These are phyloP conservation scores for Pocillopora verrucosa DNA, from an alignment of 64 coral and sea anemone genomes.

Conservation along the genomic window DNA sequence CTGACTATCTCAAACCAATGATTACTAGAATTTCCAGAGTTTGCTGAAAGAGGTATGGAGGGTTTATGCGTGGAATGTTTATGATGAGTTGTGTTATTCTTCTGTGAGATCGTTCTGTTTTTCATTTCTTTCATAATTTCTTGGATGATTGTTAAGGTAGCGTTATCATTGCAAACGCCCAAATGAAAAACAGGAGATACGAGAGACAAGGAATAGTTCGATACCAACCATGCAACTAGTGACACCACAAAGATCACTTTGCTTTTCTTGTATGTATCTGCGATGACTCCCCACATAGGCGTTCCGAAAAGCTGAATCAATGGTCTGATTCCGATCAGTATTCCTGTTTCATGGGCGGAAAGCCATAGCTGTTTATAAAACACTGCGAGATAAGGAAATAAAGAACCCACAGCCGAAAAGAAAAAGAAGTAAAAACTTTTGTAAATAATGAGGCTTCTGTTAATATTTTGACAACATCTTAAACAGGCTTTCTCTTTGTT, in stretches of 20 bases:
- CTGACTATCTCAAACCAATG: slow-evolving; percentile 31
- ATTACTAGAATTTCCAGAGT: not conserved
- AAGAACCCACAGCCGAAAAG: slow-evolving; percentile 74
- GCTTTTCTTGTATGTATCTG: slow-evolving; percentile 63
- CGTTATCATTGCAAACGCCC: slow-evolving; percentile 67
- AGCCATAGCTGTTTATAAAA: slow-evolving; percentile 96
- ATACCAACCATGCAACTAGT: slow-evolving; percentile 67
- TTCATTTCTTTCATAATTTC: slow-evolving; percentile 45
- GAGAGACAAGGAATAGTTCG: slow-evolving; percentile 70
- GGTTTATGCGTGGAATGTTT: not conserved
- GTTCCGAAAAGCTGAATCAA: slow-evolving; percentile 68
- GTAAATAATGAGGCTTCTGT: slow-evolving; percentile 66
- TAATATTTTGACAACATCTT: slow-evolving; percentile 53
- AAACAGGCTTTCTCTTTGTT: not conserved
- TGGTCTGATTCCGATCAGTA: slow-evolving; percentile 81
- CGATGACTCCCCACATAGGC: slow-evolving; percentile 78
- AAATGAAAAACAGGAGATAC: slow-evolving; percentile 51
- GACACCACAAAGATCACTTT: slow-evolving; percentile 87
- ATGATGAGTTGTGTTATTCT: not conserved
- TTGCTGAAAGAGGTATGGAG: not conserved
- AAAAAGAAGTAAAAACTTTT: slow-evolving; percentile 97
- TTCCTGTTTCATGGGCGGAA: slow-evolving; percentile 83
- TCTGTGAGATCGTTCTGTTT: not conserved
- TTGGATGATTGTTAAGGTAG: slow-evolving; percentile 43
- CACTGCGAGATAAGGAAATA: slow-evolving; percentile 88